Percentiles rank a stretch among this genome's conserved stretches.
Evolutionary conservation across 1,140 invertebrate species (phyloP).

Genomic region (Drosophila dunni): DNA sequence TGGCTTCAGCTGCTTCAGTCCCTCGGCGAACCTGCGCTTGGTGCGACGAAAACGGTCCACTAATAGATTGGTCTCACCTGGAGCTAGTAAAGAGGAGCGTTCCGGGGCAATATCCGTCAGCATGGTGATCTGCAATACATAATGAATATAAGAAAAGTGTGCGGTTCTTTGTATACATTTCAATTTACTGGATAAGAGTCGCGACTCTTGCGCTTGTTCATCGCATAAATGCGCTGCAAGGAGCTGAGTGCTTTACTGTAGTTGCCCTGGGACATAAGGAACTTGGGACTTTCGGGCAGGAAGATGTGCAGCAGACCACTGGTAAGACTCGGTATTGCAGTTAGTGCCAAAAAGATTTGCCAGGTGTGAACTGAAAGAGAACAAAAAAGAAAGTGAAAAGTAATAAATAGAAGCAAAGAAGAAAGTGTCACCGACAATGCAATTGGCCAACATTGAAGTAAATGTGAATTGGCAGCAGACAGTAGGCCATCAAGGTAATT

Average conservation of each 20-base stretch:
- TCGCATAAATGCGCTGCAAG: constrained; percentile 56
- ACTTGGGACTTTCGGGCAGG: constrained; percentile 93
- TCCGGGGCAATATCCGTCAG: constrained; percentile 52
- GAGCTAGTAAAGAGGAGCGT: neutral
- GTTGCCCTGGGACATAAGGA: constrained; percentile 89
- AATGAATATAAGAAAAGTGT: too few species aligned
- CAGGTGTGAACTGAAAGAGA: constrained; percentile 88
- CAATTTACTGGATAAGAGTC: constrained; percentile 88
- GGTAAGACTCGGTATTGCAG: constrained; percentile 88
- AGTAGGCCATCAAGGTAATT: constrained; percentile 86
- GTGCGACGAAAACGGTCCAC: constrained; percentile 19
- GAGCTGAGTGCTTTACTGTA: constrained; percentile 86
- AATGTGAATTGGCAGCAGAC: constrained; percentile 84
- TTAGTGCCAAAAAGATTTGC: constrained; percentile 89
- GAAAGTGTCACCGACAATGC: constrained; percentile 46
- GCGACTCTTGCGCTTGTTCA: constrained; percentile 87
- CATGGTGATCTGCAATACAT: constrained; percentile 47
- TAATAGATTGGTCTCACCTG: neutral
- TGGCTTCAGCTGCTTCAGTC: constrained; percentile 59
- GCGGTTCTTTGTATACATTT: too few species aligned
- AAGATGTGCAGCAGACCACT: constrained; percentile 88
- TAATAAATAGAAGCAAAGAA: neutral
- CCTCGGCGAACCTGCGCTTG: constrained; percentile 38
- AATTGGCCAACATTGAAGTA: constrained; percentile 43
- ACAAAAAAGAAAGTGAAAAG: neutral